Evolutionary conservation across 2,113 vertebrate genomes (phyloP).

Genomic region (Poicephalus gulielmi): DNA sequence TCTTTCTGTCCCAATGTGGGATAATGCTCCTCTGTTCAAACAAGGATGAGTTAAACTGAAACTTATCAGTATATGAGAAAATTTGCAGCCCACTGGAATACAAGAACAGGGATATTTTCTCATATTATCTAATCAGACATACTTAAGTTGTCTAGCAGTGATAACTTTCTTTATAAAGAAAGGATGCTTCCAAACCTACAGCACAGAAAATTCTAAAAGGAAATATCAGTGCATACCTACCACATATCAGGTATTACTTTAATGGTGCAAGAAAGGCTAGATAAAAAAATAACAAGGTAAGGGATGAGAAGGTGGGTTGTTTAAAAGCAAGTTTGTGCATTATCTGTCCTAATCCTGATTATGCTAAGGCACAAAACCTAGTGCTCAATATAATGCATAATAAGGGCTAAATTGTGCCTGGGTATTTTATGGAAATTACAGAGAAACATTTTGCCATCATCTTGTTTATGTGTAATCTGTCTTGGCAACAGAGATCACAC

Average conservation of each 20-base stretch:
- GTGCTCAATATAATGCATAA: background rate
- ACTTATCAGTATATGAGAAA: background rate
- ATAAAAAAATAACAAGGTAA: background rate
- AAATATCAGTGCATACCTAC: background rate
- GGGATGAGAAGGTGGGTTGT: background rate
- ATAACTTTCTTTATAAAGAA: background rate
- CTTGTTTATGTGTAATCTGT: background rate
- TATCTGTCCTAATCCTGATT: background rate
- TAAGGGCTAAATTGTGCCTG: background rate
- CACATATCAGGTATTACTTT: background rate
- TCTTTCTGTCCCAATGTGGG: background rate
- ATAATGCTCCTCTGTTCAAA: background rate
- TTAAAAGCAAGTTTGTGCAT: background rate
- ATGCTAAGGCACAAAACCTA: background rate
- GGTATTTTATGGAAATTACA: background rate
- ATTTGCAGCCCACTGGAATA: background rate
- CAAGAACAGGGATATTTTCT: background rate
- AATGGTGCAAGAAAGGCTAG: background rate
- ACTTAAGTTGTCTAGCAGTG: background rate
- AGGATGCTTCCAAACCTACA: background rate
- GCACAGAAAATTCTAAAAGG: background rate
- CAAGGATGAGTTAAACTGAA: background rate
- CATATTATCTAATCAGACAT: background rate
- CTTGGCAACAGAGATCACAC: background rate
- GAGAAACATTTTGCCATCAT: background rate